phyloP scores from a whole-genome alignment of 1,140 invertebrate species.

The Lamellibrachia luymesi region DNA sequence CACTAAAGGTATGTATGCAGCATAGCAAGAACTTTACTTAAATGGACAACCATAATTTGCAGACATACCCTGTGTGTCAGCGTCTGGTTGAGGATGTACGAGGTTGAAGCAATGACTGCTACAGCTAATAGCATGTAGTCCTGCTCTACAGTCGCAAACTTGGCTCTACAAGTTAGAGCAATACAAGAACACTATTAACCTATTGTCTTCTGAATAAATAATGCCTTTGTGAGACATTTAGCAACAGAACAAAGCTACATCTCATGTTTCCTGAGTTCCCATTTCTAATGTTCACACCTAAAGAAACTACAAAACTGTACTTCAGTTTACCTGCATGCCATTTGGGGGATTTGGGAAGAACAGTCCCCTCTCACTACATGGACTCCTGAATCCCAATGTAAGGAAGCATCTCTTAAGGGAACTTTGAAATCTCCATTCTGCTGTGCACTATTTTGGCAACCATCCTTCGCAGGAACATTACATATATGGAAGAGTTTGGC shows the following conservation, averaged over 20 bases:
- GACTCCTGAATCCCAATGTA: background rate
- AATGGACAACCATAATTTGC: background rate
- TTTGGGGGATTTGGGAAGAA: background rate
- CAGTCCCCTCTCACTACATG: background rate
- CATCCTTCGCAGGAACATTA: too few species aligned
- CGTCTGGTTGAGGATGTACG: constrained; percentile 33
- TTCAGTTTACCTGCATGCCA: background rate
- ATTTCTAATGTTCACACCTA: background rate
- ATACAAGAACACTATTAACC: background rate
- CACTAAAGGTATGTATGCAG: too few species aligned
- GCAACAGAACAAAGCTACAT: too few species aligned
- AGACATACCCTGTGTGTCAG: constrained; percentile 33
- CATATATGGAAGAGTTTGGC: too few species aligned
- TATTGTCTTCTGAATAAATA: background rate
- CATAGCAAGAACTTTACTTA: background rate
- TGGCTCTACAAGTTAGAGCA: background rate
- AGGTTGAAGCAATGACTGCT: constrained; percentile 35
- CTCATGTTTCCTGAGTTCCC: background rate
- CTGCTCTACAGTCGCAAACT: constrained; percentile 31
- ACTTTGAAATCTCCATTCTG: background rate
- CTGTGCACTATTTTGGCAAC: background rate
- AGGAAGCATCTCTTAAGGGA: background rate
- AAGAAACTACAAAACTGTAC: background rate
- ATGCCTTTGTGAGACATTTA: too few species aligned
- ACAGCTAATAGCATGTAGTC: constrained; percentile 38